These are phyloP conservation scores for Diceros bicornis DNA, from an alignment of 2,797 vertebrate species.

Conservation along the genomic window DNA sequence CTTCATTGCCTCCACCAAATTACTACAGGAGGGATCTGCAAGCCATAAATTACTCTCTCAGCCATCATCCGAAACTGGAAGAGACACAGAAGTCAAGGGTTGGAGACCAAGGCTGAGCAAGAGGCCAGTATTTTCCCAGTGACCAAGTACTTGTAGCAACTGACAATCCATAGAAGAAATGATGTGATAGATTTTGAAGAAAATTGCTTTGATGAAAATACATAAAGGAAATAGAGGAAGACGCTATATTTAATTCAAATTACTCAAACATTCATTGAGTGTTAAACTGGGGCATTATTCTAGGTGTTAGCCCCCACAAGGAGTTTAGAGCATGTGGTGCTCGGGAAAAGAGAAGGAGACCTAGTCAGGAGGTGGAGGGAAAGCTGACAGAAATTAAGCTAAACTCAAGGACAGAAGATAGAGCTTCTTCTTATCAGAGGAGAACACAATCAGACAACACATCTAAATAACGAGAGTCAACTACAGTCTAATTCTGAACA, in stretches of 20 bases:
- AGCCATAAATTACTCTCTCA: slow-evolving; percentile 37
- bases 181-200: slow-evolving; percentile 23
- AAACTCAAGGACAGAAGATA: background rate
- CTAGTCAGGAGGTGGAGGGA: background rate
- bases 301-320: background rate
- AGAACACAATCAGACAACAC: background rate
- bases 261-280: background rate
- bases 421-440: background rate
- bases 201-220: slow-evolving; percentile 38
- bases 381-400: background rate
- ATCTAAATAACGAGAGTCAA: background rate
- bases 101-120: background rate
- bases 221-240: background rate
- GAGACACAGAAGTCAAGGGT: background rate
- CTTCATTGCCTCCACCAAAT: background rate
- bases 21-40: background rate
- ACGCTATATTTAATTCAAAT: background rate
- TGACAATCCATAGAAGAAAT: background rate
- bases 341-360: background rate
- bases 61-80: background rate
- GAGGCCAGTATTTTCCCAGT: background rate
- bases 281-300: background rate
- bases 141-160: background rate
- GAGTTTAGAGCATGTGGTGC: background rate
- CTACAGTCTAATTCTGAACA: background rate